Conservation (phyloP, 1,140 invertebrate species). For the Callitettix versicolor region DNA sequence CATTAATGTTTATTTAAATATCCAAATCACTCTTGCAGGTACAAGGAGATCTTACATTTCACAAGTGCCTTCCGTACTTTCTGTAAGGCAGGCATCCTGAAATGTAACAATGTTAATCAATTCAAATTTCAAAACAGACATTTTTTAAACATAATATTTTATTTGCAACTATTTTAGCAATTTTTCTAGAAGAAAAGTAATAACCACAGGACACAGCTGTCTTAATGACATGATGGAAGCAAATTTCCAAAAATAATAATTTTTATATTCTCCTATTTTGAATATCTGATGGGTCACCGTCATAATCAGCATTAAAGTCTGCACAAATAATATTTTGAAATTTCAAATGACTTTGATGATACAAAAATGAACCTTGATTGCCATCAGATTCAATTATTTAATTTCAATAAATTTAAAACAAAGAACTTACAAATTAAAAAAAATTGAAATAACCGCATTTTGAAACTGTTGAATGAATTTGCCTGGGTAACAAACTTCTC, state of each 20-base stretch:
- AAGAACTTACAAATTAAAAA: background rate
- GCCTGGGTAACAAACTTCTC: too few relatives aligned
- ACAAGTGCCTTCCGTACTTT: constrained; percentile 10
- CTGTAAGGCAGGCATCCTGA: constrained; percentile 13
- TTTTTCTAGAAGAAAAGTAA: background rate
- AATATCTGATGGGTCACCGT: background rate
- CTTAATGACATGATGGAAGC: background rate
- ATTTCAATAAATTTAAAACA: too few relatives aligned
- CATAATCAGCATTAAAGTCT: too few relatives aligned
- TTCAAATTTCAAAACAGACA: background rate
- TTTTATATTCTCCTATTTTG: background rate
- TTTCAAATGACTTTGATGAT: too few relatives aligned
- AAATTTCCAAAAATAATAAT: background rate
- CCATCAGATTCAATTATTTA: too few relatives aligned
- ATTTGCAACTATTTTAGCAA: background rate
- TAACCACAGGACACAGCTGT: background rate
- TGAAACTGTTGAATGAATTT: background rate
- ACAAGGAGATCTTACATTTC: constrained; percentile 6
- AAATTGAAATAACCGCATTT: background rate
- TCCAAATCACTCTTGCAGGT: background rate
- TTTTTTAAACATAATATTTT: background rate
- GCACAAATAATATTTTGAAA: too few relatives aligned
- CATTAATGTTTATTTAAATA: background rate
- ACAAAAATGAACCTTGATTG: too few relatives aligned
- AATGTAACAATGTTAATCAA: background rate